phyloP scores from a whole-genome alignment of 2,888 invertebrate genomes.

The Ophion ventricosus region DNA sequence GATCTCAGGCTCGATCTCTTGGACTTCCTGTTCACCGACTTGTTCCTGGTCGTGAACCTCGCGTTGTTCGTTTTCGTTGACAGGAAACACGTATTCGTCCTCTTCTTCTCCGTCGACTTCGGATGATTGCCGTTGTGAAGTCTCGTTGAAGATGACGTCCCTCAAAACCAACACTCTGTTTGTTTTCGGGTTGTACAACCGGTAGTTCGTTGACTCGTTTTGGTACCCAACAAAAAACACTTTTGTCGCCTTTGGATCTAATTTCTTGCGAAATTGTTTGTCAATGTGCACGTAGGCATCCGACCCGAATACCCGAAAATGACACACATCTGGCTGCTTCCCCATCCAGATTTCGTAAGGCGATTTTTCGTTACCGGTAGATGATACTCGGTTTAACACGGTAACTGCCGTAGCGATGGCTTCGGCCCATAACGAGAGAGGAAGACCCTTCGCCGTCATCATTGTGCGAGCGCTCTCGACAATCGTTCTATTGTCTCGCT shows the following conservation, averaged over 20 bases:
- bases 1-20: no score
- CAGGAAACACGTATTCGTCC: neutral
- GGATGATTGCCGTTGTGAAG: no score
- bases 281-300: conserved; percentile 15
- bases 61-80: no score
- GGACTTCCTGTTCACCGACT: no score
- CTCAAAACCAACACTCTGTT: neutral
- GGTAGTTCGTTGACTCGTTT: neutral
- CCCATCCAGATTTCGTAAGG: conserved; percentile 19
- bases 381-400: neutral
- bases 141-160: conserved; percentile 20
- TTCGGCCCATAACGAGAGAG: neutral
- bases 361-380: neutral
- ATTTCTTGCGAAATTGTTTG: conserved; percentile 18
- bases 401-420: neutral
- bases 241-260: neutral
- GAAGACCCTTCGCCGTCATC: neutral
- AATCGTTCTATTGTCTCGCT: conserved; percentile 12
- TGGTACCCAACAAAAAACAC: conserved; percentile 21
- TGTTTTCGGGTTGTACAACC: neutral
- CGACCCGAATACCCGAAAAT: conserved; percentile 9
- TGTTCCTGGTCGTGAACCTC: no score
- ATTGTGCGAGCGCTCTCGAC: no score
- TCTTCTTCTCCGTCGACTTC: no score
- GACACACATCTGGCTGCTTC: neutral